Evolutionary conservation across 2,888 invertebrate species (phyloP).

Genomic region (Eristalinus aeneus): DNA sequence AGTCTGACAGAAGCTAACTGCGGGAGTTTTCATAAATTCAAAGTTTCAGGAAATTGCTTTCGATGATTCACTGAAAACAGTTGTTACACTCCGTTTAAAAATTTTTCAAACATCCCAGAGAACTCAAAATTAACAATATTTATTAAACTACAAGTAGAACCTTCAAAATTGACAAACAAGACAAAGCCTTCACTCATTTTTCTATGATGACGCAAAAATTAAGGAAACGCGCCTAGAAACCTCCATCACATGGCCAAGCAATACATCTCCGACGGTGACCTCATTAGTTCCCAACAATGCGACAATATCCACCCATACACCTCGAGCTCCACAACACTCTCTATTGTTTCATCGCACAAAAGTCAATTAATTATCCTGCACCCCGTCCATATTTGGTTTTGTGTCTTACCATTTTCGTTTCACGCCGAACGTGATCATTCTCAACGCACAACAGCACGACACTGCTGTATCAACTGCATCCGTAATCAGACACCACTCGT

Average conservation of each 20-base stretch:
- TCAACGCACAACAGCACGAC: background rate
- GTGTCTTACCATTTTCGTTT: background rate
- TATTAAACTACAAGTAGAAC: too few relatives aligned
- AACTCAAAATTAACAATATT: too few relatives aligned
- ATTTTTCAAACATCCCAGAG: too few relatives aligned
- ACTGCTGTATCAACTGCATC: background rate
- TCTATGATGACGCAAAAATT: background rate
- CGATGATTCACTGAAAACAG: too few relatives aligned
- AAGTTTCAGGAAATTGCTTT: too few relatives aligned
- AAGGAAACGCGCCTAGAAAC: background rate
- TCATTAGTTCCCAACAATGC: background rate
- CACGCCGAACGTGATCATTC: conserved; percentile 15
- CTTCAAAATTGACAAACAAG: too few relatives aligned
- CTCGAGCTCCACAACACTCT: background rate
- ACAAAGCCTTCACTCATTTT: too few relatives aligned
- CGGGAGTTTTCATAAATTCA: too few relatives aligned
- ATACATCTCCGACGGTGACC: background rate
- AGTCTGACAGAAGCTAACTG: too few relatives aligned
- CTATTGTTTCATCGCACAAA: background rate
- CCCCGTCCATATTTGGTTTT: conserved; percentile 4
- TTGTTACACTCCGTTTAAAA: too few relatives aligned
- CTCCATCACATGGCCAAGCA: background rate
- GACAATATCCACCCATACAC: background rate
- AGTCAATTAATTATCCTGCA: background rate
- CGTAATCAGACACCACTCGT: background rate